A percentile compares a stretch with the other conserved stretches of the same genome.
phyloP scores from a whole-genome alignment of 2,113 vertebrate species.

The Morone chrysops region DNA sequence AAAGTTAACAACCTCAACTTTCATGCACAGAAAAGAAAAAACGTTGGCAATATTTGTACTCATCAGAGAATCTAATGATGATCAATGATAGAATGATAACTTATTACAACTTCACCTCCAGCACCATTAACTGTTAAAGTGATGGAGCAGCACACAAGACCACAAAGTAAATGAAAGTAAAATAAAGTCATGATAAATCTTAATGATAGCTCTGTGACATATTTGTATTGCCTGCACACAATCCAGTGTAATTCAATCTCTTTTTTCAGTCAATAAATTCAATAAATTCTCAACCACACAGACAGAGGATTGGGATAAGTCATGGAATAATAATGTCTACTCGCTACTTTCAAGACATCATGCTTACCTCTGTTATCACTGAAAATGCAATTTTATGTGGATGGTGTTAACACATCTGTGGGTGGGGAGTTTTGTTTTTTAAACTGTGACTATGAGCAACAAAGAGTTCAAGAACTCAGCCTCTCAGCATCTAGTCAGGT shows the following conservation, averaged over 20 bases:
- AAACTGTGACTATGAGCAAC: background rate
- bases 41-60: background rate
- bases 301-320: background rate
- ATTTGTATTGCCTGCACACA: constrained; percentile 4
- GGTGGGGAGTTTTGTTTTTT: background rate
- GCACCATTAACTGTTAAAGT: background rate
- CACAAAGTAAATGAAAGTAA: background rate
- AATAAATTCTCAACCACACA: background rate
- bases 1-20: background rate
- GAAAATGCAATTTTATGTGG: background rate
- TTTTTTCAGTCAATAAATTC: constrained; percentile 1
- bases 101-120: constrained; percentile 6
- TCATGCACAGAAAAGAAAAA: background rate
- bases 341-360: background rate
- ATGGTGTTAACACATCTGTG: background rate
- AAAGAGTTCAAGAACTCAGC: constrained; percentile 1
- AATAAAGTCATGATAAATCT: constrained; percentile 37
- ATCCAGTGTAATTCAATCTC: background rate
- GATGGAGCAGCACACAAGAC: constrained; percentile 9
- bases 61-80: constrained; percentile 4
- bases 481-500: background rate
- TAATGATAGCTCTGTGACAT: constrained; percentile 7
- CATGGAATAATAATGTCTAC: background rate
- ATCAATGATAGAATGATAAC: background rate
- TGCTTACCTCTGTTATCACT: background rate